Evolutionary conservation across 1,140 invertebrate genomes (phyloP), one percentile per base, ranked within the genome.

Genomic region (Drosophila subpulchrella): DNA sequence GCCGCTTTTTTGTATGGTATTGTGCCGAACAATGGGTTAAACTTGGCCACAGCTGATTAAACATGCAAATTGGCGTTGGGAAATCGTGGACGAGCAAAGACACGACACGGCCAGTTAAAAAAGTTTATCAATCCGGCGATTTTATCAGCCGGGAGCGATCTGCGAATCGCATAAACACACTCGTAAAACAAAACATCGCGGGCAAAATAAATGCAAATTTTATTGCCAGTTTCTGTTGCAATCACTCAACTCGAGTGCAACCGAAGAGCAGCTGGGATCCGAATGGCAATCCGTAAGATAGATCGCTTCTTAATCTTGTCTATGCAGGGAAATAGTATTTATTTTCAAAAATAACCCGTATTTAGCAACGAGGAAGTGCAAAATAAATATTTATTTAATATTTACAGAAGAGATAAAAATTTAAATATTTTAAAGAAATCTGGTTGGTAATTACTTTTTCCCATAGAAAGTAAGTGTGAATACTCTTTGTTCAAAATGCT

Each of bases 1-100:
- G 39, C 30, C 38, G 15, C 65, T 20, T 4, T 57, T 44, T 50
- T 59, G 46, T 71, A 44, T 63, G 58, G 56, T 41, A 70, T 78
- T 82, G 65, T 72, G 65, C 48, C 53, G 53, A 80, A 88, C 83
- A 89, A 88, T 89, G 80, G 72, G 42, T 61, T 80, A 75, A 81
- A 80, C 78, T 75, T 59, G 75, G 65, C 71, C 67, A 78, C 83
- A 83, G 80, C 66, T 88, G 84, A 84, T 88, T 88, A 88, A 89
- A 88, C 84, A 89, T 89, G 80, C 84, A 78, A 78, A 78, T 78
- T 78, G 76, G 53, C 59, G 59, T 78, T 78, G 74, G 75, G 79
- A 89, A 89, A 89, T 89, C 84, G 84, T 84, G 83, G 75, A 79
- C 46, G 71, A 81, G 68, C 60, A 58, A 59, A 74, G 58, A 84